Conservation (phyloP, 2,113 vertebrate species). For the Pao palembangensis region DNA sequence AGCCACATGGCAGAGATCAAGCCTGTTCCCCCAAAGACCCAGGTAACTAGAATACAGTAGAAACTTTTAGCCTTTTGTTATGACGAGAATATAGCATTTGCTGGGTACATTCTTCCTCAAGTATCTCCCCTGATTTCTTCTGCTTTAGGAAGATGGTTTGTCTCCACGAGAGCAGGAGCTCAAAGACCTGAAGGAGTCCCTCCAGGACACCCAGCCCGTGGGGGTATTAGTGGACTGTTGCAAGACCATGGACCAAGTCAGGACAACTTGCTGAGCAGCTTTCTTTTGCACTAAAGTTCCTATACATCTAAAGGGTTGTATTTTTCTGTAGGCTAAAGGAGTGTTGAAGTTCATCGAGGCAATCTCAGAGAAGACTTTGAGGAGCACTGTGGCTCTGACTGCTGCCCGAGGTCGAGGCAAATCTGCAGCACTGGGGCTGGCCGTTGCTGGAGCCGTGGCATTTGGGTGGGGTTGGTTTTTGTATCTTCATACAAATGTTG, state of each 20-base stretch:
- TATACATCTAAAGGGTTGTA: neutral
- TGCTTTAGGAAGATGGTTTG: slow-evolving; percentile 79
- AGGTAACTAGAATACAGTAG: slow-evolving; percentile 64
- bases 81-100: neutral
- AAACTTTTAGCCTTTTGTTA: neutral
- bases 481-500: too few species aligned
- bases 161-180: slow-evolving; percentile 83
- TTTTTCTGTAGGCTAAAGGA: slow-evolving; percentile 82
- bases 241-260: slow-evolving; percentile 93
- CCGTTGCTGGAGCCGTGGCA: slow-evolving; percentile 91
- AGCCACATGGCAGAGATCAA: slow-evolving; percentile 86
- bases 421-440: slow-evolving; percentile 93
- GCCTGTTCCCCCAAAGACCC: slow-evolving; percentile 82
- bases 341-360: slow-evolving; percentile 95
- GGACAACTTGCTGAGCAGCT: slow-evolving; percentile 5
- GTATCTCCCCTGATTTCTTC: slow-evolving; percentile 4
- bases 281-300: neutral
- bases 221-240: slow-evolving; percentile 90
- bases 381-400: slow-evolving; percentile 91
- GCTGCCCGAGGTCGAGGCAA: slow-evolving; percentile 95
- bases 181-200: slow-evolving; percentile 87
- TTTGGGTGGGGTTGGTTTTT: slow-evolving; percentile 81
- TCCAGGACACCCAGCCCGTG: slow-evolving; percentile 94
- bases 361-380: slow-evolving; percentile 94
- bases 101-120: neutral